Evolutionary conservation across 92 coral and sea anemone species (phyloP).

Genomic region (Bergia puertoricense): DNA sequence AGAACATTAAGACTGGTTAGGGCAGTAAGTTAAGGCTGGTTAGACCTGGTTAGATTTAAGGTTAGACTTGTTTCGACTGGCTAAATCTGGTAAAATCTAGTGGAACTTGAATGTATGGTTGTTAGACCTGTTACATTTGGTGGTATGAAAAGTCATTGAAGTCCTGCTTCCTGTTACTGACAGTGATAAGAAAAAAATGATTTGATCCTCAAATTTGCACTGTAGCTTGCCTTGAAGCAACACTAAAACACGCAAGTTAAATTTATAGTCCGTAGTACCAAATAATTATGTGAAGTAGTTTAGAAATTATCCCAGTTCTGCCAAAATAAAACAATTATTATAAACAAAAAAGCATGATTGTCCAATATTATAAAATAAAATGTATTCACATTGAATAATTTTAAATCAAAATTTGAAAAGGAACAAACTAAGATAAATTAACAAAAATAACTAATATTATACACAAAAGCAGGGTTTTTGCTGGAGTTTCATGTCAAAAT

Average conservation of each 20-base stretch:
- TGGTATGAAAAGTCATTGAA: background rate
- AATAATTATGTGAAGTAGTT: background rate
- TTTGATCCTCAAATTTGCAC: background rate
- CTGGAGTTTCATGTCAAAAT: background rate
- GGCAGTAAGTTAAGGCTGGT: too few relatives aligned
- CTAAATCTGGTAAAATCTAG: too few relatives aligned
- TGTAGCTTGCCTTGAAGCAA: background rate
- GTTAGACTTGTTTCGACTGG: too few relatives aligned
- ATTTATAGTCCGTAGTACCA: background rate
- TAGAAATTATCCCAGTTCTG: constrained; percentile 17
- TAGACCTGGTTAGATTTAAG: too few relatives aligned
- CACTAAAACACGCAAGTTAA: too few relatives aligned
- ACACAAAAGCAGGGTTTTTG: background rate
- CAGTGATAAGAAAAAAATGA: too few relatives aligned
- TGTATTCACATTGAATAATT: background rate
- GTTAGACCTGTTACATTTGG: background rate
- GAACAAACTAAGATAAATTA: background rate
- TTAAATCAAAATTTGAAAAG: background rate
- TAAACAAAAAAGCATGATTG: background rate
- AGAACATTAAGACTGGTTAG: too few relatives aligned
- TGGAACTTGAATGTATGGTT: too few relatives aligned
- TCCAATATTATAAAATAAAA: background rate
- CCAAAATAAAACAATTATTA: background rate
- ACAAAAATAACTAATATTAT: too few relatives aligned
- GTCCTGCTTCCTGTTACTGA: background rate